Conservation (phyloP, 2,797 vertebrate species). For the Sylvilagus floridanus region DNA sequence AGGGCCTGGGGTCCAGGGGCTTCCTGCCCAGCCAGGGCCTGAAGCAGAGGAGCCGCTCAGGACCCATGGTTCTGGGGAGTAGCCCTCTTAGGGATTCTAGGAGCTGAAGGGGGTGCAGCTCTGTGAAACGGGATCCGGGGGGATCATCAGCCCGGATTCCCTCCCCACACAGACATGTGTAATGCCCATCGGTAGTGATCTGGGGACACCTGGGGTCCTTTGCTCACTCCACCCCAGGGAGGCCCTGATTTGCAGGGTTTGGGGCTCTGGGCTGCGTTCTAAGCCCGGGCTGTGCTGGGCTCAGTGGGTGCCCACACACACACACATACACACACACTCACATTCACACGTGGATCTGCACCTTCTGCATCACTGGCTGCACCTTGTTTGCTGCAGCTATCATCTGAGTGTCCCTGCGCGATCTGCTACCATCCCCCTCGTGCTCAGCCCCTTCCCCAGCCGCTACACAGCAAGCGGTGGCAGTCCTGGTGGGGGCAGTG, state of each 20-base stretch:
- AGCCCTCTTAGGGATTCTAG: neutral
- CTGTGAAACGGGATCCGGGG: neutral
- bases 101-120: neutral
- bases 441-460: constrained; percentile 12
- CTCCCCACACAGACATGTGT: neutral
- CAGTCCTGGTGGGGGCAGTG: neutral
- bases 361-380: neutral
- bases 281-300: neutral
- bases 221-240: neutral
- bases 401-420: neutral
- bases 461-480: neutral
- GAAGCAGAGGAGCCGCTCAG: neutral
- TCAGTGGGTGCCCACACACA: neutral
- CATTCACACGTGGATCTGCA: neutral
- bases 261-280: neutral
- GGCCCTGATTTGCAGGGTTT: neutral
- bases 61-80: neutral
- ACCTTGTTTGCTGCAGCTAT: neutral
- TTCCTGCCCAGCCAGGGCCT: neutral
- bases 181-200: neutral
- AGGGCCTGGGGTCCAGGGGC: neutral
- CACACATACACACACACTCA: neutral
- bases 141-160: neutral
- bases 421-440: neutral
- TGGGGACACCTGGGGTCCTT: neutral